Evolutionary conservation across 2,113 vertebrate genomes (phyloP).

Genomic region (Tragelaphus scriptus): DNA sequence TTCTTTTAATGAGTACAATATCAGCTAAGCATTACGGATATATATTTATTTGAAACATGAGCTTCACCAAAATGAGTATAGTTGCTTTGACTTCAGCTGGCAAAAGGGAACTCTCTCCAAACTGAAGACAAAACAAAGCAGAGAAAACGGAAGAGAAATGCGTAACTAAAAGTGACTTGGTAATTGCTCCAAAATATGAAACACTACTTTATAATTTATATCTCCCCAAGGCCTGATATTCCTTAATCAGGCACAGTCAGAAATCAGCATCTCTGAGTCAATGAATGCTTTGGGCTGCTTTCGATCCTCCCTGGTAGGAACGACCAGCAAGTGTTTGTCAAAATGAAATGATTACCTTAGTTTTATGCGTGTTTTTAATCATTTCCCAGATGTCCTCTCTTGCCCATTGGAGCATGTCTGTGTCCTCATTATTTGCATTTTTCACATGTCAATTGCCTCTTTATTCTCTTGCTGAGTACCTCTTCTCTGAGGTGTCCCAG

Average conservation of each 20-base stretch:
- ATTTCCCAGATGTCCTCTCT: background rate
- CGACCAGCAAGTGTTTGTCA: background rate
- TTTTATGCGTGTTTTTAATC: background rate
- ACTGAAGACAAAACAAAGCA: background rate
- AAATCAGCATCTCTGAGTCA: background rate
- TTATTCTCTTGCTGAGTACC: background rate
- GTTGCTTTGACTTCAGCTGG: background rate
- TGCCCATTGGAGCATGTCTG: background rate
- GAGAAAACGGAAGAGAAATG: background rate
- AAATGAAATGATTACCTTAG: background rate
- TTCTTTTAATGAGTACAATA: background rate
- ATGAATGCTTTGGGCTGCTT: background rate
- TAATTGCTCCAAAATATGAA: slow-evolving; percentile 48
- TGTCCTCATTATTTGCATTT: slow-evolving; percentile 23
- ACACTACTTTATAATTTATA: background rate
- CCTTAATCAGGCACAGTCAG: background rate
- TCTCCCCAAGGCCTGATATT: background rate
- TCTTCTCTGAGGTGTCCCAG: background rate
- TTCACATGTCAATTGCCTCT: background rate
- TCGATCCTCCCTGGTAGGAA: background rate
- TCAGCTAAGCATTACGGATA: background rate
- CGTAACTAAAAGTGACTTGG: background rate
- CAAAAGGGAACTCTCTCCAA: background rate
- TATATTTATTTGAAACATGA: background rate
- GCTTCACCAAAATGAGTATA: background rate